Base-by-base conservation (phyloP, 2,888 invertebrate species). In the Tridacna gigas region DNA sequence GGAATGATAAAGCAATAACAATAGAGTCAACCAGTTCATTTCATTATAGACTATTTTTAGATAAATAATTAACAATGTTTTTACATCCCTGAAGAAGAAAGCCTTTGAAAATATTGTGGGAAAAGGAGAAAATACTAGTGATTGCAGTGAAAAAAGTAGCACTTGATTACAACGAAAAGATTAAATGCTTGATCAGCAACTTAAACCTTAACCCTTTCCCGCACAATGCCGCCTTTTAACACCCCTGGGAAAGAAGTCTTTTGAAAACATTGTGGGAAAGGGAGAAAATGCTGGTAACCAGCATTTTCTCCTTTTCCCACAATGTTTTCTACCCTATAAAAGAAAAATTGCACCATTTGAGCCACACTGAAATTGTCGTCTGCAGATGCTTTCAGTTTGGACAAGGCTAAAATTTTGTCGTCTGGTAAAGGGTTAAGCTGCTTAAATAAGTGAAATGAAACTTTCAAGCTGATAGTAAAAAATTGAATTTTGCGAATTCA, bases 251-350 rank as follows among this genome's bases (percentile, higher is more conserved):
- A 11, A 51, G 51, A 51, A 11, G 51, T 13, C 51, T 51, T 51
- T 51, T n/a, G 63, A 63, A 63, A 63, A n/a, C 9, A 63, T 4
- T 67, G 28, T 69, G 69, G 25, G 7, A 45, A 69, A 69, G 4
- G n/a, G 9, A 69, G 9, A 47, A 69, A 69, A 13, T 69, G 69
- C 48, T 69, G n/a, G 25, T 69, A 12, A 22, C 11, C 18, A 69
- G 69, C 45, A 69, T 22, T 69, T 69, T 47, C 48, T 47, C 48
- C 47, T 20, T 69, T 69, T 11, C 22, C 3, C 66, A 66, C 66
- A 66, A 26, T 66, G 66, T 66, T 66, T 26, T 66, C 66, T n/a
- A n/a, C n/a, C n/a, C n/a, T n/a, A n/a, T n/a, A n/a, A n/a, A n/a
- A n/a, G n/a, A n/a, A n/a, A n/a, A n/a, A n/a, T n/a, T n/a, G n/a